Evolutionary conservation across 2,113 vertebrate species (phyloP).

Genomic region (Xyliphius kryptos): DNA sequence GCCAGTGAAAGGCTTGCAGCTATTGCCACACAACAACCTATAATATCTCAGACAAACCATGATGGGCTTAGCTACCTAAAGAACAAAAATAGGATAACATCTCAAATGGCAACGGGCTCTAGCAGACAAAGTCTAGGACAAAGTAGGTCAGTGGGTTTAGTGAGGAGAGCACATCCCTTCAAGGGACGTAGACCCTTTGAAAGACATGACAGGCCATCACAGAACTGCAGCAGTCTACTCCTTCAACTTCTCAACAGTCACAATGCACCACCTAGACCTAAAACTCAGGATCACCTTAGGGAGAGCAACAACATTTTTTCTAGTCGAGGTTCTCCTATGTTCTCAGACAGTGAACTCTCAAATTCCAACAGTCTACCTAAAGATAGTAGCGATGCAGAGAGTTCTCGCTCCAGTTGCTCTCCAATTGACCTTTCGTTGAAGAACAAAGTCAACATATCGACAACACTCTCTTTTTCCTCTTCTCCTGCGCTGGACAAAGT

Average conservation of each 20-base stretch:
- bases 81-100: slow-evolving; percentile 59
- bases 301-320: slow-evolving; percentile 67
- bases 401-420: slow-evolving; percentile 75
- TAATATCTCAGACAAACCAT: slow-evolving; percentile 66
- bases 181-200: slow-evolving; percentile 68
- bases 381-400: slow-evolving; percentile 80
- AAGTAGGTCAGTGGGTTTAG: slow-evolving; percentile 53
- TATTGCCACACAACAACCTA: slow-evolving; percentile 69
- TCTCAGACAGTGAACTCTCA: slow-evolving; percentile 74
- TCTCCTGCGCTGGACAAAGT: slow-evolving; percentile 63
- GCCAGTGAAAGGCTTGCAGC: slow-evolving; percentile 80
- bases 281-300: slow-evolving; percentile 55
- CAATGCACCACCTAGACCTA: slow-evolving; percentile 62
- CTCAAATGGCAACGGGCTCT: slow-evolving; percentile 51
- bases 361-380: slow-evolving; percentile 76
- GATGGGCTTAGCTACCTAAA: slow-evolving; percentile 65
- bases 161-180: slow-evolving; percentile 53
- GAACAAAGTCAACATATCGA: slow-evolving; percentile 62
- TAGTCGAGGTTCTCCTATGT: slow-evolving; percentile 66
- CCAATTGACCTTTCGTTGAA: slow-evolving; percentile 83
- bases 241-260: slow-evolving; percentile 81
- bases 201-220: slow-evolving; percentile 65
- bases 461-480: slow-evolving; percentile 47
- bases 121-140: slow-evolving; percentile 62
- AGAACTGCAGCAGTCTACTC: slow-evolving; percentile 75